Percentiles rank a stretch among this genome's conserved stretches.
These are phyloP conservation scores for Gymnodraco acuticeps DNA, from an alignment of 2,797 vertebrate species.

Conservation along the genomic window DNA sequence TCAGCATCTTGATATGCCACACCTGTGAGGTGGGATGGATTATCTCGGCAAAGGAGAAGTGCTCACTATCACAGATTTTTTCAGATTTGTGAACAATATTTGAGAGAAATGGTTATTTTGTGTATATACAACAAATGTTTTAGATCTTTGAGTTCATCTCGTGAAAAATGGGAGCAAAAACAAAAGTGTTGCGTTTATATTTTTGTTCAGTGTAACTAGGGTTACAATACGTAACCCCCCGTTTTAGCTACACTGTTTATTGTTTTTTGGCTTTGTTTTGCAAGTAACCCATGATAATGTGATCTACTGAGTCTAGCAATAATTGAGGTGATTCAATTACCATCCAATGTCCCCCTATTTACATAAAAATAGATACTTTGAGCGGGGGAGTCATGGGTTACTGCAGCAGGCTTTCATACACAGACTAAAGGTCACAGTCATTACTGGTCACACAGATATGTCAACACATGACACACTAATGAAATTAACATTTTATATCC, in stretches of 20 bases:
- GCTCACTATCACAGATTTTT: too few species aligned
- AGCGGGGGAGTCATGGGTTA: slow-evolving; percentile 44
- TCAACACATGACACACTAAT: slow-evolving; percentile 20
- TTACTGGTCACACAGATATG: not conserved
- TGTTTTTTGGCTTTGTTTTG: not conserved
- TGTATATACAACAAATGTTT: too few species aligned
- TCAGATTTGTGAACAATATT: too few species aligned
- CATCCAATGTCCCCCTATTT: slow-evolving; percentile 62
- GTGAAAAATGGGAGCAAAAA: too few species aligned
- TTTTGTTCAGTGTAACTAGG: too few species aligned
- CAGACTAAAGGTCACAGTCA: slow-evolving; percentile 47
- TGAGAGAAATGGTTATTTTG: too few species aligned
- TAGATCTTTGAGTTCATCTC: too few species aligned
- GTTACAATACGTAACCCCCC: too few species aligned
- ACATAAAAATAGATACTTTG: slow-evolving; percentile 59
- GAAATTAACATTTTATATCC: slow-evolving; percentile 14
- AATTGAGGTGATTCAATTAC: slow-evolving; percentile 68
- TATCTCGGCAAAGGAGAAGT: too few species aligned
- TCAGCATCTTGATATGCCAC: too few species aligned
- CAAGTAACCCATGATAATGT: slow-evolving; percentile 29
- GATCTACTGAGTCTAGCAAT: slow-evolving; percentile 51
- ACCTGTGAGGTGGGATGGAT: too few species aligned
- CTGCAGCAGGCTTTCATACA: slow-evolving; percentile 15
- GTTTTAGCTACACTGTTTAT: not conserved
- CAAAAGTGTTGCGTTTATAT: too few species aligned